Base-by-base conservation (phyloP, 2,113 vertebrate genomes). In the Lamprotornis superbus region DNA sequence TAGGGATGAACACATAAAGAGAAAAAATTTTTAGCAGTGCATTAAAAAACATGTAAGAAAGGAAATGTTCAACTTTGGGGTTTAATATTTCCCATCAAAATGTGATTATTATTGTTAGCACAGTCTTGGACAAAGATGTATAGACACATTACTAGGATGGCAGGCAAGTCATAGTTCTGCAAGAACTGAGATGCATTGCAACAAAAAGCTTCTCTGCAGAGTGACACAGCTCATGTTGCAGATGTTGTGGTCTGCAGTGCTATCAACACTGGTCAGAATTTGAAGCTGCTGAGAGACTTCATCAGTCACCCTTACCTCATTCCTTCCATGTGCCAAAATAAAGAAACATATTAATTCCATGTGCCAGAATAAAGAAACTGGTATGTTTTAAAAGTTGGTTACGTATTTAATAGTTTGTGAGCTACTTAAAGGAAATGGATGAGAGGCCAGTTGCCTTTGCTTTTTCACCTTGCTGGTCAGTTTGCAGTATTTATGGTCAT, bases 231-330 rank as follows among this genome's bases (percentile, higher is more conserved):
- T 92, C 39, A 59, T 64, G 35, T 75, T 90, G 91, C 77, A 95
- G 91, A 96, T 94, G 94, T 86, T 94, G 73, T 91, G 76, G 91
- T 95, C 96, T 95, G 59, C 44, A 90, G 49, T 93, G 80, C 84
- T 97, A 95, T 86, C 80, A 97, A 46, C 93, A 49, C 89, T 90
- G 94, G 89, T 96, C 87, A 96, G 94, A 92, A 87, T 94, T 92
- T 92, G 91, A 94, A 96, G 57, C 90, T 95, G 87, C 90, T 97
- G 94, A 94, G 93, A 97, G 92, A 97, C 79, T 83, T 94, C 91
- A 89, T 95, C 94, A 94, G 83, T 96, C 94, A 90, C 83, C 89
- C 93, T 97, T 95, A 97, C 88, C 87, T 96, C 97, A 96, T 97
- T 94, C 92, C 61, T 91, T 96, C 87, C 74, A 47, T 52, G 71